phyloP scores from a whole-genome alignment of 53 echinoderm and acorn worm species.

The Apostichopus leukothele region DNA sequence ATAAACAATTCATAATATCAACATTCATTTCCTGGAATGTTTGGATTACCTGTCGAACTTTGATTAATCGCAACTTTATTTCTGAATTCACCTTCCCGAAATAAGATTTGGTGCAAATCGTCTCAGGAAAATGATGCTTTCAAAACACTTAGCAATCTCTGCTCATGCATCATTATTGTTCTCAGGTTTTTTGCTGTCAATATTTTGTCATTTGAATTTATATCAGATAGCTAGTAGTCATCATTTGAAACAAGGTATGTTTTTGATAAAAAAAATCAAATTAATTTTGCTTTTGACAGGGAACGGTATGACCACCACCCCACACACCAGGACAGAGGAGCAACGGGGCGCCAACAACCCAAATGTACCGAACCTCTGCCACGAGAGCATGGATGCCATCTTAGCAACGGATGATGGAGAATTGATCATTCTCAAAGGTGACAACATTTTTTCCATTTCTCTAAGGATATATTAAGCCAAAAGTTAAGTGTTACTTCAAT shows the following conservation, averaged over 20 bases:
- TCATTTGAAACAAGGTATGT: background rate
- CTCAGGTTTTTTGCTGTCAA: background rate
- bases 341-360: conserved; percentile 40
- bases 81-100: too few species aligned
- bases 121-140: too few species aligned
- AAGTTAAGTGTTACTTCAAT: too few species aligned
- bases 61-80: too few species aligned
- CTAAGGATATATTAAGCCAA: too few species aligned
- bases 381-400: conserved; percentile 56
- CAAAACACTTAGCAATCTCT: background rate
- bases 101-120: too few species aligned
- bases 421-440: conserved; percentile 63
- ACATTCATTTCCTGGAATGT: too few species aligned
- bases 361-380: conserved; percentile 58
- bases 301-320: conserved; percentile 46
- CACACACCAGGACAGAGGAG: conserved; percentile 19
- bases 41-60: too few species aligned
- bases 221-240: background rate
- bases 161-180: background rate
- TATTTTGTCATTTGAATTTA: background rate
- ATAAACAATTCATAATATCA: too few species aligned
- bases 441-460: too few species aligned
- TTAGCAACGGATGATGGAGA: conserved; percentile 52
- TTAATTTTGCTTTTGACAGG: background rate
- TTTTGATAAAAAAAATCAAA: background rate